These are phyloP conservation scores for Phaonia tiefii DNA, from an alignment of 2,888 invertebrate species.

Conservation along the genomic window DNA sequence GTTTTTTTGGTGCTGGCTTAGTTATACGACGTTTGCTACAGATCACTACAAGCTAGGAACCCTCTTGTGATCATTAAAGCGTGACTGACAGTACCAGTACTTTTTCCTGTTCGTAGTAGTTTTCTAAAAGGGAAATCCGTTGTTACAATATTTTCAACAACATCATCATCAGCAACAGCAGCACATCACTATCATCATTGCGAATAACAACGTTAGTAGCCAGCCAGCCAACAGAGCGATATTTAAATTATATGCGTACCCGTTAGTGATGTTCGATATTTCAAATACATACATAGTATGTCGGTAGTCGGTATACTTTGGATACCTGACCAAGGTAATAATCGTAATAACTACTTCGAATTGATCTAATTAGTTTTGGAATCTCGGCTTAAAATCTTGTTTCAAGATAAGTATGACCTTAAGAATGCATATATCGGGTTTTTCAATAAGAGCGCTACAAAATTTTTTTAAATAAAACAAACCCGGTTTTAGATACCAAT, in stretches of 20 bases:
- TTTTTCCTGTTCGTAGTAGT: constrained; percentile 63
- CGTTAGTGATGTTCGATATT: background rate
- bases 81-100: constrained; percentile 66
- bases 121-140: constrained; percentile 67
- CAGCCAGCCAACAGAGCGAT: background rate
- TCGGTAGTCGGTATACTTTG: too few species aligned
- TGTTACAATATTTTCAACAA: constrained; percentile 45
- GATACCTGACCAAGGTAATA: too few species aligned
- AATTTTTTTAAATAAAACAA: too few species aligned
- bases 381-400: too few species aligned
- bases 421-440: too few species aligned
- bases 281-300: background rate
- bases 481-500: too few species aligned
- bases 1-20: constrained; percentile 6
- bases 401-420: too few species aligned
- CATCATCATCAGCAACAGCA: background rate
- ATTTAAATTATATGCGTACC: background rate
- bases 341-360: too few species aligned
- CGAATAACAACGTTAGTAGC: constrained; percentile 13
- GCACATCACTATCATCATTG: background rate
- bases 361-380: too few species aligned
- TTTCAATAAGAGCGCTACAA: too few species aligned
- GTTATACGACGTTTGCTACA: constrained; percentile 29
- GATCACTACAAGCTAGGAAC: constrained; percentile 55
- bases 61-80: constrained; percentile 66